Evolutionary conservation across 2,113 vertebrate genomes (phyloP).

Genomic region (Pluvianellus socialis): DNA sequence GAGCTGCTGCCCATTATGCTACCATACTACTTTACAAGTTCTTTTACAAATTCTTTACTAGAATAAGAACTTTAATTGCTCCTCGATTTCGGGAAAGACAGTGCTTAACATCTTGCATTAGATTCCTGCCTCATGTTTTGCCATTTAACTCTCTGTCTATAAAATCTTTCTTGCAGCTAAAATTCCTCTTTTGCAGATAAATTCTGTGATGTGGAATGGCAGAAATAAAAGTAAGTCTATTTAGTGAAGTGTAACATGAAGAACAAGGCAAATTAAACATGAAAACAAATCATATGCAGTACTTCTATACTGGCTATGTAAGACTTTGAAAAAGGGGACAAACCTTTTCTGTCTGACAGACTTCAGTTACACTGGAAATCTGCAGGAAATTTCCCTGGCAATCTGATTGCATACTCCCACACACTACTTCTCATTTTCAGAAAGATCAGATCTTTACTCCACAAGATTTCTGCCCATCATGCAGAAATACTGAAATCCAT

Average conservation of each 20-base stretch:
- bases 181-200: constrained; percentile 9
- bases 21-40: constrained; percentile 9
- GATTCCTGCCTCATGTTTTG: constrained; percentile 10
- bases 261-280: constrained; percentile 45
- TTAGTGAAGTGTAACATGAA: constrained; percentile 44
- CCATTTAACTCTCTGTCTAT: neutral
- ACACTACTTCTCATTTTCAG: neutral
- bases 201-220: neutral
- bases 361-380: neutral
- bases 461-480: neutral
- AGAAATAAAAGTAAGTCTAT: constrained; percentile 53
- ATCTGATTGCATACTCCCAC: neutral
- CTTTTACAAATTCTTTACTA: neutral
- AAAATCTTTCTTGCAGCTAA: neutral
- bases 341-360: neutral
- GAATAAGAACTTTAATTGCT: constrained; percentile 27
- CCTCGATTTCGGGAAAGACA: neutral
- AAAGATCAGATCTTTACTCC: neutral
- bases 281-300: neutral
- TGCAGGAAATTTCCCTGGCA: neutral
- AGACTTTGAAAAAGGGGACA: neutral
- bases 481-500: neutral
- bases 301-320: neutral
- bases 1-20: neutral
- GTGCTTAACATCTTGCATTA: constrained; percentile 4